Evolutionary conservation across 2,888 invertebrate genomes (phyloP).

Genomic region (Autographa gamma): DNA sequence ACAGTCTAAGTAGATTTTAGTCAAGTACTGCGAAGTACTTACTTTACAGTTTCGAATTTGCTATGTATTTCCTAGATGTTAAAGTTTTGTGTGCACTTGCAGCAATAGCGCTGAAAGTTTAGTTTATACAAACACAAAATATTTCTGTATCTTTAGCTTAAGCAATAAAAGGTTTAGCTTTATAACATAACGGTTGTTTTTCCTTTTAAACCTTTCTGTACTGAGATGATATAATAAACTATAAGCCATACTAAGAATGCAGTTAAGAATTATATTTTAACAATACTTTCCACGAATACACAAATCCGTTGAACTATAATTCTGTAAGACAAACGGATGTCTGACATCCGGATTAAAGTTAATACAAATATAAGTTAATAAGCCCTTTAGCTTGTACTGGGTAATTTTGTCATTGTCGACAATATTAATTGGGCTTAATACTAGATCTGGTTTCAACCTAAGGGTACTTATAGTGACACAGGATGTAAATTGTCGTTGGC

Average conservation of each 20-base stretch:
- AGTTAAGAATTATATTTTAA: background rate
- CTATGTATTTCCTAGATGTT: background rate
- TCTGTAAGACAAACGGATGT: background rate
- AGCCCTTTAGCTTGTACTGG: background rate
- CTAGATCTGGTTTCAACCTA: slow-evolving; percentile 14
- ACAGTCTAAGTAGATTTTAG: background rate
- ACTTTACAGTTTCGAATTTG: background rate
- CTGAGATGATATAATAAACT: too few species aligned
- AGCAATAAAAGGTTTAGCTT: too few species aligned
- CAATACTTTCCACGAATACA: background rate
- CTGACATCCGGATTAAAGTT: background rate
- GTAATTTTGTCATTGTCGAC: slow-evolving; percentile 34
- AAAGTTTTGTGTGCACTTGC: background rate
- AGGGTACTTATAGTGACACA: slow-evolving; percentile 19
- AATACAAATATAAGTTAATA: background rate
- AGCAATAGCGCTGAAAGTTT: background rate
- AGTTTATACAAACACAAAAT: background rate
- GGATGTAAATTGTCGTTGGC: background rate
- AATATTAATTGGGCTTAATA: slow-evolving; percentile 25
- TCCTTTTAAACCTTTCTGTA: too few species aligned
- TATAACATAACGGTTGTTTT: too few species aligned
- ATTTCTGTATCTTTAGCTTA: too few species aligned
- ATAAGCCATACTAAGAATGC: too few species aligned
- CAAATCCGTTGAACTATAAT: background rate
- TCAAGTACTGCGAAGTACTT: too few species aligned